Percentiles rank a stretch among this genome's conserved stretches.
These are phyloP conservation scores for Hemicordylus capensis DNA, from an alignment of 2,113 vertebrate genomes.

Conservation along the genomic window DNA sequence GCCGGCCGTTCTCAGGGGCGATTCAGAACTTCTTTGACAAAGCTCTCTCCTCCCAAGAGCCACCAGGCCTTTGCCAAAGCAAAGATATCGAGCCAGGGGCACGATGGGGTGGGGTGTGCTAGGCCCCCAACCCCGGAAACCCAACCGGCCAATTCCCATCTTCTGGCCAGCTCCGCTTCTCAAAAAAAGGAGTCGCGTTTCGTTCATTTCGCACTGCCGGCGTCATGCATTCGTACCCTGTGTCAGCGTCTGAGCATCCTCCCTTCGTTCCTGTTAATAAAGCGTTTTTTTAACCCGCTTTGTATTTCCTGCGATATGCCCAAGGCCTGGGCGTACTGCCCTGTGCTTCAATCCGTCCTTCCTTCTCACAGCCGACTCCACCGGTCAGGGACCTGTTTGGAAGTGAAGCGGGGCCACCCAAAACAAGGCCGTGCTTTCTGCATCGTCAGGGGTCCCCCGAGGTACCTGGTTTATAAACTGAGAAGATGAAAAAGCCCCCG, in stretches of 20 bases:
- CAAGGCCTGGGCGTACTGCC: too few relatives aligned
- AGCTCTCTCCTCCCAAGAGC: not conserved
- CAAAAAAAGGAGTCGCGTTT: not conserved
- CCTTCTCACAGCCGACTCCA: too few relatives aligned
- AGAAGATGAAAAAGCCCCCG: too few relatives aligned
- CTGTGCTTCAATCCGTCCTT: too few relatives aligned
- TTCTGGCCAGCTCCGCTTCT: not conserved
- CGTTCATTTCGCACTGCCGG: not conserved
- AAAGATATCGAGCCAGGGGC: not conserved
- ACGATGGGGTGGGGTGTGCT: not conserved
- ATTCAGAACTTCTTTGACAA: not conserved
- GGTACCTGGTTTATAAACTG: too few relatives aligned
- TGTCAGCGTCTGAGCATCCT: not conserved
- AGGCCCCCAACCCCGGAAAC: not conserved
- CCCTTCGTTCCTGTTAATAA: not conserved
- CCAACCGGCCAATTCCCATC: not conserved
- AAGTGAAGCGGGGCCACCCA: too few relatives aligned
- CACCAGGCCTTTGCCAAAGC: not conserved
- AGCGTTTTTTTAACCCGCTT: not conserved
- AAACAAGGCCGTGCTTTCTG: too few relatives aligned
- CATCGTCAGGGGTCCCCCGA: too few relatives aligned
- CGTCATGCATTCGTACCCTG: too few relatives aligned
- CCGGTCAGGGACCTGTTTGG: too few relatives aligned
- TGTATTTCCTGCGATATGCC: not conserved
- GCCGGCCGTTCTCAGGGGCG: not conserved